phyloP scores from a whole-genome alignment of 2,797 vertebrate genomes.

The Pangasius mekongensis region DNA sequence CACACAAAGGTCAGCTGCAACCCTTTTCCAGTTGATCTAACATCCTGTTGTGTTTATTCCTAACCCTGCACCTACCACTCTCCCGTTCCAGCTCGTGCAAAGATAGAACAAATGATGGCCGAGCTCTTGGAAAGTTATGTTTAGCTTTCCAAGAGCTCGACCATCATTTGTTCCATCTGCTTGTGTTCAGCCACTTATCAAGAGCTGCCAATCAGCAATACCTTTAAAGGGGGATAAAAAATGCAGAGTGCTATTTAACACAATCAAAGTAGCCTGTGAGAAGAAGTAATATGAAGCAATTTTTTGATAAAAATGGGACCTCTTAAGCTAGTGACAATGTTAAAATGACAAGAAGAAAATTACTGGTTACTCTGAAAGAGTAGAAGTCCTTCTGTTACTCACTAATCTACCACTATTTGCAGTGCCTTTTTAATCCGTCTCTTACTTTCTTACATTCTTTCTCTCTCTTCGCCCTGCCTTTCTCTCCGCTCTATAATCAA shows the following conservation, averaged over 20 bases:
- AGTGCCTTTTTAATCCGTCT: not conserved
- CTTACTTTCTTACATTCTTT: not conserved
- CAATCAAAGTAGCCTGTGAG: not conserved
- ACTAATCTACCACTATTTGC: not conserved
- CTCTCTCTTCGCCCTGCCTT: not conserved
- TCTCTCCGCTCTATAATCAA: slow-evolving; percentile 45
- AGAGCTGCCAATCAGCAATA: not conserved
- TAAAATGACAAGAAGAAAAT: not conserved
- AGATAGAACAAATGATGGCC: too few species aligned
- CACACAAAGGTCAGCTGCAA: not conserved
- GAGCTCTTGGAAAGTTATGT: too few species aligned
- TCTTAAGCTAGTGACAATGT: not conserved
- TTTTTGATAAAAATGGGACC: not conserved
- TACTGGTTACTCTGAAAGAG: not conserved
- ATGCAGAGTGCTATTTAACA: not conserved
- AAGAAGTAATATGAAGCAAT: not conserved
- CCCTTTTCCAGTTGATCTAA: not conserved
- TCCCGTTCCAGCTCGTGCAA: not conserved
- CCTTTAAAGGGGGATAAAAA: not conserved
- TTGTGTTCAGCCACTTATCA: not conserved
- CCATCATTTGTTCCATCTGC: not conserved
- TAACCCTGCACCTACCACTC: too few species aligned
- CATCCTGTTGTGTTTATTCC: not conserved
- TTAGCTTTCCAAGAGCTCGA: not conserved
- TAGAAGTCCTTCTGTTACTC: not conserved